Evolutionary conservation across 2,113 vertebrate genomes (phyloP), one percentile per base, ranked within the genome.

Genomic region (Sialia sialis): DNA sequence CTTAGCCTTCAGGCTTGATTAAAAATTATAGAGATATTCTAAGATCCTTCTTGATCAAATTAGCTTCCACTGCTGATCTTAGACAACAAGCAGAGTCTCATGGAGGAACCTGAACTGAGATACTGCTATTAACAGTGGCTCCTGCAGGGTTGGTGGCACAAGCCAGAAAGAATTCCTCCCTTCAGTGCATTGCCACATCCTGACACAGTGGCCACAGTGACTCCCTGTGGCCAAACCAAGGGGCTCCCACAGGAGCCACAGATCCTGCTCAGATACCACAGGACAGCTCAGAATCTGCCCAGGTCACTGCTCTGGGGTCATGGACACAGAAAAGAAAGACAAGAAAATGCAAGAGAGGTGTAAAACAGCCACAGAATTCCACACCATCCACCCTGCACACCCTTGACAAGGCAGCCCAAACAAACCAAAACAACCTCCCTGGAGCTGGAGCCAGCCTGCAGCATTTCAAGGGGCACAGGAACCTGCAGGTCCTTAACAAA

Each of bases 31-130:
- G 15, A 78, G 67, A 76, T 90, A 72, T 84, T 92, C 67, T 44
- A 75, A 68, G 36, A 38, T 8, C 34, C 66, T 69, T 85, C 84
- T 88, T 85, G 54, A 96, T 90, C 95, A 84, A 93, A 94, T 63
- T 59, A 85, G 63, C 38, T 64, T 87, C 63, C 66, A 27, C 3
- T 54, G 82, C 87, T 76, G 58, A 20, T 87, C 78, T 44, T 2
- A 29, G 67, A 91, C 39, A 62, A 39, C 44, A 76, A 48, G 44
- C 44, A 70, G 30, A 93, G n/a, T 8, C 48, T 27, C 39, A 44
- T 0, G 34, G 19, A 83, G 38, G 27, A 27, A 39, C 58, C 63
- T 59, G 10, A 67, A 43, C 54, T 86, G 73, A n/a, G 39, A 19
- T 17, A 25, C 2, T 20, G 34, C 46, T 17, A 38, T 11, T 4